These are phyloP conservation scores for Capromys pilorides DNA, from an alignment of 2,797 vertebrate genomes.

Conservation along the genomic window DNA sequence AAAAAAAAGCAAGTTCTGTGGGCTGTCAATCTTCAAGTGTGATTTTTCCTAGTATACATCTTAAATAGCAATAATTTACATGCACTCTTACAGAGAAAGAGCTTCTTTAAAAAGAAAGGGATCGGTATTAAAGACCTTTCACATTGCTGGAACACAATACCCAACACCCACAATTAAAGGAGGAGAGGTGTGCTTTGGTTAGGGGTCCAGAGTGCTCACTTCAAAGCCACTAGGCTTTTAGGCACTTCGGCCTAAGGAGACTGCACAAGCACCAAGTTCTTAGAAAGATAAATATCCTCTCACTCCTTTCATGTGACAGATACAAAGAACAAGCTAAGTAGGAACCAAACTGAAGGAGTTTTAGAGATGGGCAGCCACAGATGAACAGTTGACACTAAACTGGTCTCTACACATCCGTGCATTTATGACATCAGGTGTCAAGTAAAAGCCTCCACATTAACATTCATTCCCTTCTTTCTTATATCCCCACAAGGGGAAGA, in stretches of 20 bases:
- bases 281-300: neutral
- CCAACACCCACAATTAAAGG: neutral
- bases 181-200: neutral
- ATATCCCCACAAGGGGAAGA: neutral
- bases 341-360: neutral
- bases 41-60: neutral
- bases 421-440: neutral
- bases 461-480: neutral
- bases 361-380: neutral
- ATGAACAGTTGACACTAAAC: neutral
- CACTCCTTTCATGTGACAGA: neutral
- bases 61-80: neutral
- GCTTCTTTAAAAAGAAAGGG: neutral
- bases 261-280: neutral
- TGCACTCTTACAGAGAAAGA: neutral
- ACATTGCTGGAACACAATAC: neutral
- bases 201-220: neutral
- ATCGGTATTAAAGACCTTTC: neutral
- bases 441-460: neutral
- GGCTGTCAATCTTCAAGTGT: conserved; percentile 5
- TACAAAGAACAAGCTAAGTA: neutral
- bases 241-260: neutral
- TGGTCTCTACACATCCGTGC: neutral
- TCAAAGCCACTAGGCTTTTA: neutral
- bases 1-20: neutral